phyloP scores from a whole-genome alignment of 2,113 vertebrate species.

The Myiopsitta monachus region DNA sequence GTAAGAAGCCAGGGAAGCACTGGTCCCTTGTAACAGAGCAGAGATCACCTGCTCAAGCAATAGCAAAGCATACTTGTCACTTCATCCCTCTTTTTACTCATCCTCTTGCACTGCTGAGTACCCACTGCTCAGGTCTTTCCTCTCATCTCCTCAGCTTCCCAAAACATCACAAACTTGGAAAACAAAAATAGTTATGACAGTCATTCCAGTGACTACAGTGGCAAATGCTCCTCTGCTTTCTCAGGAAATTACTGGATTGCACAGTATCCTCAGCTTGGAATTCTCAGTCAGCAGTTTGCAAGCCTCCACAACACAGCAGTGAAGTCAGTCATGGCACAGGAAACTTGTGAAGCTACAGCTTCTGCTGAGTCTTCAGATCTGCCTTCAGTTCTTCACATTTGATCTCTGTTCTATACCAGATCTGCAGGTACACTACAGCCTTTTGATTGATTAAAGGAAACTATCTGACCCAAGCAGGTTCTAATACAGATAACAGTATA shows the following conservation, averaged over 20 bases:
- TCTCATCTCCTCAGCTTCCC: not conserved
- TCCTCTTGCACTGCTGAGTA: not conserved
- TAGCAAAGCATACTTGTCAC: not conserved
- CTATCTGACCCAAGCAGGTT: not conserved
- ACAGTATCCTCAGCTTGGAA: not conserved
- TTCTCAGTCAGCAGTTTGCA: not conserved
- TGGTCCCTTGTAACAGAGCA: not conserved
- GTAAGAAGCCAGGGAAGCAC: not conserved
- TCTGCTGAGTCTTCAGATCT: conserved; percentile 4
- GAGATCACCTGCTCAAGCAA: not conserved
- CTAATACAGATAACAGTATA: not conserved
- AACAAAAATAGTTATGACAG: not conserved
- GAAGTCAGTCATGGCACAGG: not conserved
- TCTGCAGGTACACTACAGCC: not conserved
- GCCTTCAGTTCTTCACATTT: not conserved
- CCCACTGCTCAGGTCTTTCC: not conserved
- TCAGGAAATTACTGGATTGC: not conserved
- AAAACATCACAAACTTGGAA: not conserved
- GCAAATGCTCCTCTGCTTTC: not conserved
- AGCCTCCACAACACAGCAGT: not conserved
- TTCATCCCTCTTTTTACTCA: not conserved
- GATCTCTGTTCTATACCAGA: not conserved
- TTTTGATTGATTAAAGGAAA: not conserved
- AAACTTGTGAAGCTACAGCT: not conserved
- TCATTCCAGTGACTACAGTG: not conserved